phyloP scores from a whole-genome alignment of 1,140 invertebrate species.

The Drosophila elegans region DNA sequence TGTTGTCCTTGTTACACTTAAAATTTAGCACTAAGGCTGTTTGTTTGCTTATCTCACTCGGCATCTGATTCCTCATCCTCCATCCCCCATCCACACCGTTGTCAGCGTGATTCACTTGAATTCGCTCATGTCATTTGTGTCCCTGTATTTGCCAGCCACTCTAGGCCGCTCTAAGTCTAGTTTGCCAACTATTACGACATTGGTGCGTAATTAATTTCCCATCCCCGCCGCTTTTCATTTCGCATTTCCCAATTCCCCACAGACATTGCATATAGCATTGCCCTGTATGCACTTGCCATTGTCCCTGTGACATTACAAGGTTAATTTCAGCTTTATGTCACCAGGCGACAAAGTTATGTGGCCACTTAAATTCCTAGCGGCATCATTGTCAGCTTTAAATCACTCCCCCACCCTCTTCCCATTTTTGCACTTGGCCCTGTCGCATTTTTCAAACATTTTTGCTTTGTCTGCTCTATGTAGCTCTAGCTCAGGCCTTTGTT shows the following conservation, averaged over 20 bases:
- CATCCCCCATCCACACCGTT: constrained; percentile 33
- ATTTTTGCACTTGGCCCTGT: constrained; percentile 38
- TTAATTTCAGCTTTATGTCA: constrained; percentile 74
- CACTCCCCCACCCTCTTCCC: neutral
- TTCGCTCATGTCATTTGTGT: constrained; percentile 33
- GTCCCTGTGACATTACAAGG: constrained; percentile 62
- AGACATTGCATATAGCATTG: neutral
- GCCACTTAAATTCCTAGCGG: constrained; percentile 57
- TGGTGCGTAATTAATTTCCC: constrained; percentile 60
- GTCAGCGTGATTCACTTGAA: constrained; percentile 10
- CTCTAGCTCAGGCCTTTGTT: constrained; percentile 34
- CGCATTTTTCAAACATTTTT: constrained; percentile 61
- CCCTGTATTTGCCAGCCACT: constrained; percentile 22
- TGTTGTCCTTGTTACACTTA: constrained; percentile 83
- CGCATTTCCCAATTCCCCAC: constrained; percentile 1
- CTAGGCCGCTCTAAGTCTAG: constrained; percentile 35
- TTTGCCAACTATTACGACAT: constrained; percentile 63
- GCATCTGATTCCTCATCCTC: constrained; percentile 54
- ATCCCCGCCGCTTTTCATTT: neutral
- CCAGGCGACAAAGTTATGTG: constrained; percentile 56
- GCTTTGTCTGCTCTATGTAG: constrained; percentile 39
- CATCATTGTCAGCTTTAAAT: constrained; percentile 31
- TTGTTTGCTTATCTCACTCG: constrained; percentile 79
- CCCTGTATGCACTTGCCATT: constrained; percentile 25
- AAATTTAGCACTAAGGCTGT: constrained; percentile 81